These are phyloP conservation scores for Cygnus buccinator DNA, from an alignment of 2,113 vertebrate species.

Conservation along the genomic window DNA sequence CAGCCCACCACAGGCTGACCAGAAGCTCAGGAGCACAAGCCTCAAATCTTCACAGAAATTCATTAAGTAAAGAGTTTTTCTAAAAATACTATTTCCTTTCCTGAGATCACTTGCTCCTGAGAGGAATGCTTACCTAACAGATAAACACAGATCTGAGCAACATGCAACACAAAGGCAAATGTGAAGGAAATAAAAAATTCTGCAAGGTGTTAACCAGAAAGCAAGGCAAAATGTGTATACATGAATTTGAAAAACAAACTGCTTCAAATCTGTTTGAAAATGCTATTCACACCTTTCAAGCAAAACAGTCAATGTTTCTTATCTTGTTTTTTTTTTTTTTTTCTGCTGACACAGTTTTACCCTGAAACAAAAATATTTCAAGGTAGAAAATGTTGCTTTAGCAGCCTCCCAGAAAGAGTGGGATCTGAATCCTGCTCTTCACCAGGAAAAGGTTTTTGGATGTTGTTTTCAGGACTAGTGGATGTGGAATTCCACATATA, in stretches of 20 bases:
- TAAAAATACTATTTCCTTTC: background rate
- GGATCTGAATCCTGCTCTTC: background rate
- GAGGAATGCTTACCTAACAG: accelerated
- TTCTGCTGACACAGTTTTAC: background rate
- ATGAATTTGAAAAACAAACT: slow-evolving; percentile 43
- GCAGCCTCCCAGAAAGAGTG: background rate
- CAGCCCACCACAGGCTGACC: accelerated
- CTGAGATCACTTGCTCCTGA: accelerated
- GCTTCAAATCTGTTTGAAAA: background rate
- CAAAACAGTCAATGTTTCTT: background rate
- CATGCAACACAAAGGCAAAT: accelerated
- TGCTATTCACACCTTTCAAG: background rate
- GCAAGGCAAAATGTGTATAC: background rate
- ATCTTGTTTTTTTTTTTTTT: background rate
- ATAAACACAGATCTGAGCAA: background rate
- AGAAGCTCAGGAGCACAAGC: background rate
- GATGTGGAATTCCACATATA: accelerated
- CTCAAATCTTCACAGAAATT: accelerated
- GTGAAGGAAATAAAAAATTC: background rate
- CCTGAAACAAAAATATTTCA: background rate
- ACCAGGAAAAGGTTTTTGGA: background rate
- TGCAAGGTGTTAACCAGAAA: background rate
- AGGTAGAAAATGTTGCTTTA: background rate
- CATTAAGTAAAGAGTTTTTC: background rate
- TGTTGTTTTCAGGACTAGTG: background rate